Evolutionary conservation across 2,888 invertebrate species (phyloP), one percentile per base, ranked within the genome.

Genomic region (Scotopteryx bipunctaria): DNA sequence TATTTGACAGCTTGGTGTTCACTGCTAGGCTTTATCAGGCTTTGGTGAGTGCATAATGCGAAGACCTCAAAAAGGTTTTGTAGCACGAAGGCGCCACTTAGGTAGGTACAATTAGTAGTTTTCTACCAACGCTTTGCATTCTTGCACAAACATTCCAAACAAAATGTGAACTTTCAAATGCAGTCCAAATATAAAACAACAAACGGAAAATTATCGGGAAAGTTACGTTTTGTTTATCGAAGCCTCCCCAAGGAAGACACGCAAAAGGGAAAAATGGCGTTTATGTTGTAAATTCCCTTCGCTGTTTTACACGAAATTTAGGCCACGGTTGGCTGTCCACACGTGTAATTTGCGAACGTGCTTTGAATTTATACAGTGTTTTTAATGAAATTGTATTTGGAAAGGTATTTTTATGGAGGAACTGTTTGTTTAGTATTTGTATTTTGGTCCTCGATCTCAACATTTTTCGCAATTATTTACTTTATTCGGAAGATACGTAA

Each of bases 161-260:
- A 32, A 19, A 27, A 19, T 19, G n/a, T 41, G 8, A 41, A 35
- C 16, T 47, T 27, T 27, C 23, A 42, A 40, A 40, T 21, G n/a
- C n/a, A 33, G 25, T 9, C 16, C 14, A 40, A 25, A 25, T 19
- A 25, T 11, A 27, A 27, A 52, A 58, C 47, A 44, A 46, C 19
- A 72, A 71, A 75, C 57, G 63, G 64, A 61, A 74, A 71, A 75
- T 74, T 67, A 76, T 76, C 68, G 69, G 64, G 53, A 71, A 80
- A 76, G 73, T 78, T 77, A 73, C 69, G 69, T 73, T 78, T 73
- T 81, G 81, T 81, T 81, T 79, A 78, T 74, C 58, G 56, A 66
- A 69, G 61, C 57, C 60, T 64, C 68, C 63, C 66, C 44, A 29
- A 69, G 66, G 66, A 64, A 62, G 64, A 65, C 54, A 55, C 35